phyloP scores from a whole-genome alignment of 2,113 vertebrate genomes.

The Pitta sordida region DNA sequence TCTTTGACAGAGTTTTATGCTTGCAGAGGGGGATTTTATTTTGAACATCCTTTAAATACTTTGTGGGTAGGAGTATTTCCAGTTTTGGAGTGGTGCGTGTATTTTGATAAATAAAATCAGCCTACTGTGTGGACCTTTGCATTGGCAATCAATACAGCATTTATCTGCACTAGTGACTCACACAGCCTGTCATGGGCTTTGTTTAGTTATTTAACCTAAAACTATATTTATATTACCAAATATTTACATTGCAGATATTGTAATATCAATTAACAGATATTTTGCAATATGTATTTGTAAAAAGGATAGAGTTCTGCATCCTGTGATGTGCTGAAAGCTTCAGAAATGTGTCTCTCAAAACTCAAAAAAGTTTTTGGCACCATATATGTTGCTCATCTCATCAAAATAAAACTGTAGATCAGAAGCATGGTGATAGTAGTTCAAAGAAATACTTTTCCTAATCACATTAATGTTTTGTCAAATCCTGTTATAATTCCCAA shows the following conservation, averaged over 20 bases:
- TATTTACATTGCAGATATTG: not conserved
- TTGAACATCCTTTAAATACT: conserved; percentile 57
- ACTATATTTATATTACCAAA: not conserved
- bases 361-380: not conserved
- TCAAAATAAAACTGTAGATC: not conserved
- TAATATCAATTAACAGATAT: not conserved
- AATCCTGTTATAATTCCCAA: not conserved
- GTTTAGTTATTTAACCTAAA: not conserved
- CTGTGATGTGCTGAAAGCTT: not conserved
- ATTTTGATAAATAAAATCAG: conserved; percentile 55
- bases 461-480: not conserved
- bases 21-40: conserved; percentile 53
- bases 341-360: not conserved
- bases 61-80: conserved; percentile 34
- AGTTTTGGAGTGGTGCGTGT: conserved; percentile 26
- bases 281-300: not conserved
- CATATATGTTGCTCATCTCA: not conserved
- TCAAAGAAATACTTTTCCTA: not conserved
- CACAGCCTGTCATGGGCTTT: not conserved
- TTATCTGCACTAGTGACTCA: conserved; percentile 16
- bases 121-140: conserved; percentile 30
- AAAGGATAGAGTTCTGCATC: not conserved
- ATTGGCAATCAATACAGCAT: conserved; percentile 4
- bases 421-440: not conserved
- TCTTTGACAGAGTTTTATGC: conserved; percentile 20